Evolutionary conservation across 1,140 invertebrate species (phyloP).

Genomic region (Heterodera schachtii): DNA sequence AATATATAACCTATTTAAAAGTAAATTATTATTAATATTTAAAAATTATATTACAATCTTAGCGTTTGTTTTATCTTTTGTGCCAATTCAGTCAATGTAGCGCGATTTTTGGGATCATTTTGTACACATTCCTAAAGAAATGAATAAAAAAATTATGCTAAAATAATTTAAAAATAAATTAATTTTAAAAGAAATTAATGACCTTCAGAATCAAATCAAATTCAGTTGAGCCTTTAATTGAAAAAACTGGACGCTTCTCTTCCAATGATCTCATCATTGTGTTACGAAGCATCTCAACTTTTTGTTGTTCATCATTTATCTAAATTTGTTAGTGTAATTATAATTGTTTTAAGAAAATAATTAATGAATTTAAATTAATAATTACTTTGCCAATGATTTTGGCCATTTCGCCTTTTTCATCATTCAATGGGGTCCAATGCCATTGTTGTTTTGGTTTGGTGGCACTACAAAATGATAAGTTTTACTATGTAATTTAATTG

Average conservation of each 20-base stretch:
- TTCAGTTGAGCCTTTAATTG: not conserved
- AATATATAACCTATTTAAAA: not conserved
- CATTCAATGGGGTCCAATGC: not conserved
- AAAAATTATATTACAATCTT: not conserved
- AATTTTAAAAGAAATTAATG: not conserved
- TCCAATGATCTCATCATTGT: not conserved
- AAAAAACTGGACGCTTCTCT: not conserved
- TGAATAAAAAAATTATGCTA: not conserved
- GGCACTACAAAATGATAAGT: not conserved
- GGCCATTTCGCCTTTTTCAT: not conserved
- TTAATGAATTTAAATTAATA: not conserved
- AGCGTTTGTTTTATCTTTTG: not conserved
- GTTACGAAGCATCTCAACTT: not conserved
- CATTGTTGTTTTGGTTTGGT: not conserved
- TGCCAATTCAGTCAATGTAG: not conserved
- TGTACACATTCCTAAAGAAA: not conserved
- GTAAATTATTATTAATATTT: too few species aligned
- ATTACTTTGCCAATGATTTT: not conserved
- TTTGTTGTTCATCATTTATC: not conserved
- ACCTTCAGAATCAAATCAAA: not conserved
- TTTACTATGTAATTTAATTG: too few species aligned
- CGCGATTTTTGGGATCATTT: not conserved
- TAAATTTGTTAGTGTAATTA: too few species aligned
- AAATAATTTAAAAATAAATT: not conserved
- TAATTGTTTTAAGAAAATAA: too few species aligned